Base-by-base conservation (phyloP, 2,797 vertebrate species). In the Halcyon leucocephala region DNA sequence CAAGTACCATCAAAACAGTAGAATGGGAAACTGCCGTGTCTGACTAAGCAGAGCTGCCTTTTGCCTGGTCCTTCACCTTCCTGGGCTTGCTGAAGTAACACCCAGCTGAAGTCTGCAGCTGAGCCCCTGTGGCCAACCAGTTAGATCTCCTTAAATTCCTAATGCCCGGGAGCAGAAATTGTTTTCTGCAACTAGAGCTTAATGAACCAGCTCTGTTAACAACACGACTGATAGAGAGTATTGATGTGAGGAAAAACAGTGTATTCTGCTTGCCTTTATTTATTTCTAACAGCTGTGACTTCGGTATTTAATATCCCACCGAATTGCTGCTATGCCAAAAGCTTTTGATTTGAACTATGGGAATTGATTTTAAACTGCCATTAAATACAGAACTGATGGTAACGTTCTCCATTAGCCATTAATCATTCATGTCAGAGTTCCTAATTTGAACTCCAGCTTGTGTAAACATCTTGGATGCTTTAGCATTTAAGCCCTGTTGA, bases 331-430 rank as follows among this genome's bases (percentile, higher is more conserved):
- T n/a, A 6, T 73, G 73, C 81, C 95, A 93, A 35, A 85, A 85
- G 78, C 86, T 95, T 92, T 94, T 94, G 92, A 86, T 96, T 92
- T 57, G 86, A 87, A 74, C 89, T 67, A 21, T 91, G 86, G 96
- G 93, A 95, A 95, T 93, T 91, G 95, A 94, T 95, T 96, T 93
- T 89, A 67, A 93, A 67, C 90, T 96, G 89, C 95, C 96, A 85
- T 95, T 89, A 96, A 96, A 82, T 89, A 52, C 60, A 92, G 82
- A 66, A 94, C 61, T 85, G 90, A 92, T 84, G 86, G 84, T 90
- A 92, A 89, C 57, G 8, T 72, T 95, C 95, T 74, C 74, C 62
- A 33, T 93, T 93, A 69, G 12, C 62, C 90, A 93, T 97, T 94
- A 95, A 94, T 96, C 95, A 92, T 93, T 97, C 41, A 93, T 95